phyloP scores from a whole-genome alignment of 37 sponge, comb jelly and placozoan species.

The Petrosia ficiformis region DNA sequence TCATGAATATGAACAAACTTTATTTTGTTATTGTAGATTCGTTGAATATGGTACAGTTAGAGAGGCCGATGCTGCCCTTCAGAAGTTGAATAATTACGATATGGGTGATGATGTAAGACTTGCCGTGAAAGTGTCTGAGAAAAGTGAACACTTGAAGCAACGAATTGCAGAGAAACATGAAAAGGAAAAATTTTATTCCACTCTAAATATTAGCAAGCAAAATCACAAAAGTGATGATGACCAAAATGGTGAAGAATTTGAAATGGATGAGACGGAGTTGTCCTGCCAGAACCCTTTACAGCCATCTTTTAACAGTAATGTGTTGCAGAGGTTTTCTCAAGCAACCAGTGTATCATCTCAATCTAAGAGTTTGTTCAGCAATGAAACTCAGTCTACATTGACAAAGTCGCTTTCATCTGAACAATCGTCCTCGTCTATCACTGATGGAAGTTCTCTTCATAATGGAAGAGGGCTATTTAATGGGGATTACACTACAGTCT shows the following conservation, averaged over 20 bases:
- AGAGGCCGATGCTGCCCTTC: constrained; percentile 58
- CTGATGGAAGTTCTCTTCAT: too few species aligned
- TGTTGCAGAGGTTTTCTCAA: too few species aligned
- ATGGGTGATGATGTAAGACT: constrained; percentile 50
- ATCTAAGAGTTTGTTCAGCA: too few species aligned
- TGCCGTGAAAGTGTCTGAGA: constrained; percentile 42
- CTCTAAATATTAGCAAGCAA: constrained; percentile 30
- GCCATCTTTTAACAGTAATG: too few species aligned
- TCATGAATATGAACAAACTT: too few species aligned
- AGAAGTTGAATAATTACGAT: constrained; percentile 28
- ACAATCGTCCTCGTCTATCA: too few species aligned
- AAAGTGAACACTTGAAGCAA: constrained; percentile 14
- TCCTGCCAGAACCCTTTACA: too few species aligned
- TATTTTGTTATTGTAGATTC: constrained; percentile 39
- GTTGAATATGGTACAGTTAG: constrained; percentile 46
- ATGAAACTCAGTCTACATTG: too few species aligned
- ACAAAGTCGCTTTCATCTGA: too few species aligned
- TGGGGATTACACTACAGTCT: too few species aligned
- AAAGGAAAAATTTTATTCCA: constrained; percentile 23
- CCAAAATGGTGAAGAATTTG: neutral
- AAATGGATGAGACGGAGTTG: neutral
- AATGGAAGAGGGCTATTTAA: too few species aligned
- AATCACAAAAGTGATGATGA: neutral
- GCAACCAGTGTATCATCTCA: too few species aligned
- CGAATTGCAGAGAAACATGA: constrained; percentile 17